Conservation (phyloP, 2,888 invertebrate genomes). For the Deilephila elpenor region DNA sequence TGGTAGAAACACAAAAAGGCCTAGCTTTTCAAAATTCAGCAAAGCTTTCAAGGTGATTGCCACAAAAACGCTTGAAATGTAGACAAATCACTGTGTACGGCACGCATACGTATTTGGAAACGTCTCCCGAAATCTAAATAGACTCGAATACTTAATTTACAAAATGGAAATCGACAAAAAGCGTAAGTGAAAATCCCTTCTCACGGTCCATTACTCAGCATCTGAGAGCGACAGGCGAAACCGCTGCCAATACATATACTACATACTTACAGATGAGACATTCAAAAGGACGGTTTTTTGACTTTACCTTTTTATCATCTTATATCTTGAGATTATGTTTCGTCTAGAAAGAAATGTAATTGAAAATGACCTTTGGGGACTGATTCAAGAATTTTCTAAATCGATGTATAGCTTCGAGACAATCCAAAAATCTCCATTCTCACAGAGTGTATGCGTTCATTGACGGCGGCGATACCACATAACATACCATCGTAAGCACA, state of each 20-base stretch:
- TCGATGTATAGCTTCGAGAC: too few relatives aligned
- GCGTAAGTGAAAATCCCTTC: constrained; percentile 23
- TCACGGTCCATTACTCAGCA: constrained; percentile 26
- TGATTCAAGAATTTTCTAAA: too few relatives aligned
- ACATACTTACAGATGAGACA: background rate
- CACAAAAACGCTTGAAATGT: background rate
- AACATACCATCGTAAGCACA: too few relatives aligned
- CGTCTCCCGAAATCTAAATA: constrained; percentile 34
- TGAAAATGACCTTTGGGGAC: too few relatives aligned
- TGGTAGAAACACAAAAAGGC: background rate
- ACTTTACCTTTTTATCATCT: background rate
- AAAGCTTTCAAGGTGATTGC: background rate
- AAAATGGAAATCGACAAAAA: constrained; percentile 31
- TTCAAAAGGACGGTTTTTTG: background rate
- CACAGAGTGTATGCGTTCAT: too few relatives aligned
- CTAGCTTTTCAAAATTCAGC: background rate
- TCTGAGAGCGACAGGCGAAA: constrained; percentile 22
- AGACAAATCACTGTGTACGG: background rate
- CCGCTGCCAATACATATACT: constrained; percentile 12
- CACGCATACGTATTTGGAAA: background rate
- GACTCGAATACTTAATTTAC: constrained; percentile 22
- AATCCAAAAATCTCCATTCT: too few relatives aligned
- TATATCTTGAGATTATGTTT: background rate
- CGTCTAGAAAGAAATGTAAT: too few relatives aligned
- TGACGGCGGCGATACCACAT: too few relatives aligned